Conservation (phyloP, 2,888 invertebrate genomes). For the Ichneumoninae sp. region DNA sequence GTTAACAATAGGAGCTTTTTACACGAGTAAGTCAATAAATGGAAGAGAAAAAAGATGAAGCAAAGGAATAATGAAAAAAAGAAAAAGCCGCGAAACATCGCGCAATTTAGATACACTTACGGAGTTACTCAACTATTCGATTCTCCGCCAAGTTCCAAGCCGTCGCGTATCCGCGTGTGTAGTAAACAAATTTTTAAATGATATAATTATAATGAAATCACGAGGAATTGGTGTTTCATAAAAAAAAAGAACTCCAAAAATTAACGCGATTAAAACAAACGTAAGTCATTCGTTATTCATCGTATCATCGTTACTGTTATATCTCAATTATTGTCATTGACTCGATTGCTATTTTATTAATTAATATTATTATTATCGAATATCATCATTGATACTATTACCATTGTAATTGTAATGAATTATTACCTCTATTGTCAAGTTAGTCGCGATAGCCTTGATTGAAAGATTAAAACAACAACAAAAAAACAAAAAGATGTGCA, state of each 20-base stretch:
- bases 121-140: slow-evolving; percentile 24
- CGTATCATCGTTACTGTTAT: slow-evolving; percentile 59
- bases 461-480: slow-evolving; percentile 7
- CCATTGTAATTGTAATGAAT: slow-evolving; percentile 62
- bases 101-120: slow-evolving; percentile 37
- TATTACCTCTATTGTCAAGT: slow-evolving; percentile 59
- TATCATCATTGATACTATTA: slow-evolving; percentile 56
- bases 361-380: slow-evolving; percentile 56
- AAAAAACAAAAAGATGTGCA: slow-evolving; percentile 29
- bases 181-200: slow-evolving; percentile 6
- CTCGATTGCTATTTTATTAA: slow-evolving; percentile 58
- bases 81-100: neutral
- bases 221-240: slow-evolving; percentile 22
- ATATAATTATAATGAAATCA: slow-evolving; percentile 34
- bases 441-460: slow-evolving; percentile 59
- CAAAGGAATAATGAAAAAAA: neutral
- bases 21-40: neutral
- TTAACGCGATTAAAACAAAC: slow-evolving; percentile 21
- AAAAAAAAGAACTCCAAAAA: slow-evolving; percentile 8
- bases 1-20: neutral
- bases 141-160: slow-evolving; percentile 44
- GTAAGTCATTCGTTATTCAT: slow-evolving; percentile 60
- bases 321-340: slow-evolving; percentile 59
- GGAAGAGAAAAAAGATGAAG: neutral
- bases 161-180: slow-evolving; percentile 7